Evolutionary conservation across 2,113 vertebrate genomes (phyloP).

Genomic region (Trogon surrucura): DNA sequence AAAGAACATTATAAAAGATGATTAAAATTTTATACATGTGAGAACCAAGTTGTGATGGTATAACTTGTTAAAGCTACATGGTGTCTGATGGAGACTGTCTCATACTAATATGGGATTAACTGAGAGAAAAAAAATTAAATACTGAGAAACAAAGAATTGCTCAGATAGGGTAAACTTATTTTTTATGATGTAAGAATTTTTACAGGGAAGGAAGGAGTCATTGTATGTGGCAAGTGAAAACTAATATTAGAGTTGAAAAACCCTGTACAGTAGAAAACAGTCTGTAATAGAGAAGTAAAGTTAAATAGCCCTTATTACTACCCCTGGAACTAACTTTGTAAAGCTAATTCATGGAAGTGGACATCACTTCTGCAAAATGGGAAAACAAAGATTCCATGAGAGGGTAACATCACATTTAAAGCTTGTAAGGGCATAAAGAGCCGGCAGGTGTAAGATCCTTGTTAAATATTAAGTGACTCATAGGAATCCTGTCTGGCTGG

Average conservation of each 20-base stretch:
- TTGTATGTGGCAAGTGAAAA: background rate
- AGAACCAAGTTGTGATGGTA: background rate
- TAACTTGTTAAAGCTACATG: background rate
- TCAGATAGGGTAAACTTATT: background rate
- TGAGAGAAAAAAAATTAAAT: background rate
- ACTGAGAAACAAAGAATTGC: background rate
- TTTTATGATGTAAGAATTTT: background rate
- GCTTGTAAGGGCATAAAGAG: background rate
- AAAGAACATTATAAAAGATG: background rate
- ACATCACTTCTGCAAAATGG: background rate
- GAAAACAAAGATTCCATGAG: background rate
- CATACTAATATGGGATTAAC: background rate
- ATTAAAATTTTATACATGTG: background rate
- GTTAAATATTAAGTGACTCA: conserved; percentile 11
- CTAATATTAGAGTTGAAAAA: background rate
- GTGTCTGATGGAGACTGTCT: background rate
- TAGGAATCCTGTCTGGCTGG: conserved; percentile 6
- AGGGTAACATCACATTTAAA: background rate
- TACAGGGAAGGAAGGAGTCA: background rate
- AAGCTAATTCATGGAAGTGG: background rate
- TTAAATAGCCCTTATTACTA: background rate
- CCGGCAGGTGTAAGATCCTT: accelerated
- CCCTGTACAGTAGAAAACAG: background rate
- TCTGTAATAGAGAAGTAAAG: background rate
- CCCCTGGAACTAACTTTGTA: background rate